Evolutionary conservation across 2,113 vertebrate species (phyloP), one percentile per base, ranked within the genome.

Genomic region (Crotophaga sulcirostris): DNA sequence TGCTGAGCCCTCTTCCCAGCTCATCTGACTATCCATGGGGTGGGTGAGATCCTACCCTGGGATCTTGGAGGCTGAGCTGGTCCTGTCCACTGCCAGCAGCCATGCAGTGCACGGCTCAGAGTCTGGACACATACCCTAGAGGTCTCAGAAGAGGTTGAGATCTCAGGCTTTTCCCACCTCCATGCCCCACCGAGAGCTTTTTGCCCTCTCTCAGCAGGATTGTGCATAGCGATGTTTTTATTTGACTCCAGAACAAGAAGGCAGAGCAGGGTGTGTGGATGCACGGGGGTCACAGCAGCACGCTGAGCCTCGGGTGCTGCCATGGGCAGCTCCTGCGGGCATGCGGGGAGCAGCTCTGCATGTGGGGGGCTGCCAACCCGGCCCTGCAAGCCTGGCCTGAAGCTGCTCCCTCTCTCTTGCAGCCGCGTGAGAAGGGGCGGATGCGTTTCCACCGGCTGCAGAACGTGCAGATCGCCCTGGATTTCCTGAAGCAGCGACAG

Each of bases 371-470:
- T 62, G 78, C 90, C 13, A 1, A 8, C 54, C 66, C 6, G 2
- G 17, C 63, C 49, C 56, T 28, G 2, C 1, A 1, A 66, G 8
- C 51, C 34, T 40, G 21, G 7, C 34, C 79, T 85, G 36, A 87
- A 52, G 17, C 63, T n/a, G 17, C 34, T 7, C 5, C 73, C 56
- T 69, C 83, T 97, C 31, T 79, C 90, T 98, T 97, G 64, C 94
- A 98, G 98, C 98, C 98, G 0, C 98, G 98, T 28, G 98, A 98
- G 90, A 98, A 98, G 91, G 98, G 98, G 52, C 92, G 98, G 88
- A 98, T 98, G 98, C 98, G 98, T 28, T 98, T 98, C 87, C 98
- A 98, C 82, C 97, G 98, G 58, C 96, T 98, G 59, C 98, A 98
- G 97, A 98, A 98, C 31, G 98, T 98, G 90, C 98, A 98, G 97